Evolutionary conservation across 2,797 vertebrate species (phyloP).

Genomic region (Prunella strophiata): DNA sequence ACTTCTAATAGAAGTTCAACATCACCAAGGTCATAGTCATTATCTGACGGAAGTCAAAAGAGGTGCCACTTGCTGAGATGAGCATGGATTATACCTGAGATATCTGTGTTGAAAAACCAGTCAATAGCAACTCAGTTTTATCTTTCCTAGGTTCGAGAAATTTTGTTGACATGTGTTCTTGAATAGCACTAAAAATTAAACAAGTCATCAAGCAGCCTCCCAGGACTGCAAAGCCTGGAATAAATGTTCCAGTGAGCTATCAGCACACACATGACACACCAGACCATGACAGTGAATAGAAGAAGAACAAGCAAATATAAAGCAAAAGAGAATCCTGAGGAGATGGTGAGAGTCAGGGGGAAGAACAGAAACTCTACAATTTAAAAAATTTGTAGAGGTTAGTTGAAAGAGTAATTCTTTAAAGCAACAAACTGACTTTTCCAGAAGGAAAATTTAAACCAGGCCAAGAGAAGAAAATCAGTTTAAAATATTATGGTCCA

Average conservation of each 20-base stretch:
- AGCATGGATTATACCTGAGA: constrained; percentile 35
- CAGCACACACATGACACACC: constrained; percentile 44
- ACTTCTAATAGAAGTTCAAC: background rate
- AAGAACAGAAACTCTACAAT: constrained; percentile 3
- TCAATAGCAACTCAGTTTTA: constrained; percentile 68
- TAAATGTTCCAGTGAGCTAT: constrained; percentile 33
- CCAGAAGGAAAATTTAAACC: constrained; percentile 2
- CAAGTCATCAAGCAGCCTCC: constrained; percentile 61
- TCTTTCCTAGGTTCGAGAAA: constrained; percentile 61
- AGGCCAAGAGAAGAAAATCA: background rate
- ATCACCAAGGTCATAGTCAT: constrained; percentile 35
- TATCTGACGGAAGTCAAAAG: constrained; percentile 26
- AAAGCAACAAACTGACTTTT: background rate
- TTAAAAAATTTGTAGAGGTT: background rate
- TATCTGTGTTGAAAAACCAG: constrained; percentile 45
- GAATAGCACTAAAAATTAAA: constrained; percentile 71
- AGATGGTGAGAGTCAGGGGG: background rate
- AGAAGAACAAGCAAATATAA: constrained; percentile 31
- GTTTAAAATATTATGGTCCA: background rate
- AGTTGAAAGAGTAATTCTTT: constrained; percentile 5
- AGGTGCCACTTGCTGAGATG: constrained; percentile 28
- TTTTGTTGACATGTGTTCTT: constrained; percentile 66
- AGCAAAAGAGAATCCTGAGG: constrained; percentile 49
- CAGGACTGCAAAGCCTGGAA: constrained; percentile 45
- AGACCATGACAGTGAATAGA: constrained; percentile 19